Evolutionary conservation across 2,888 invertebrate species (phyloP).

Genomic region (Eupithecia exiguata): DNA sequence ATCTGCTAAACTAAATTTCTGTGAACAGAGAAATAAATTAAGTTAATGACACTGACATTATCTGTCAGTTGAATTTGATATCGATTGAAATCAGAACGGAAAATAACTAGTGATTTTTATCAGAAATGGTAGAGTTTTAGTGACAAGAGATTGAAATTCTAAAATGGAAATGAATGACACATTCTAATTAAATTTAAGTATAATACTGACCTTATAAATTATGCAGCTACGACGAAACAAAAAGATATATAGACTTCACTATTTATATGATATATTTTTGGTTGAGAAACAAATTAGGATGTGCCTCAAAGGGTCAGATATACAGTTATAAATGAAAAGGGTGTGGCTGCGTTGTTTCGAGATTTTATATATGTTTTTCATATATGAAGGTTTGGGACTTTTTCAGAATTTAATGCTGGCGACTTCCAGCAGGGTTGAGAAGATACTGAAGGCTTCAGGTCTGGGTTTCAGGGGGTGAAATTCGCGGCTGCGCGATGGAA

Average conservation of each 20-base stretch:
- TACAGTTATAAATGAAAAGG: constrained; percentile 55
- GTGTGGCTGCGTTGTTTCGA: constrained; percentile 55
- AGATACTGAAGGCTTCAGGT: constrained; percentile 57
- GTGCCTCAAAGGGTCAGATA: constrained; percentile 66
- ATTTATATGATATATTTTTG: constrained; percentile 79
- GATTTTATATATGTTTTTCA: constrained; percentile 72
- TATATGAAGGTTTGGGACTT: constrained; percentile 61
- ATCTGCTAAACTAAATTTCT: constrained; percentile 74
- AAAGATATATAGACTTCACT: constrained; percentile 55
- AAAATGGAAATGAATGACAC: constrained; percentile 29
- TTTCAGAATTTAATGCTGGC: constrained; percentile 47
- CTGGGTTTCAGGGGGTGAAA: constrained; percentile 50
- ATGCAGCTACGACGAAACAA: constrained; percentile 42
- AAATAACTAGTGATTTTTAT: background rate
- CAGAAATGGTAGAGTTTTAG: constrained; percentile 8
- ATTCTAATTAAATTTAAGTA: constrained; percentile 27
- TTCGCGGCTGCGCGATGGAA: constrained; percentile 72
- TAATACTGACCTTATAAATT: constrained; percentile 42
- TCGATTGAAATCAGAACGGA: background rate
- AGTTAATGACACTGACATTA: constrained; percentile 56
- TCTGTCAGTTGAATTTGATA: constrained; percentile 20
- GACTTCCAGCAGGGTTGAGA: constrained; percentile 50
- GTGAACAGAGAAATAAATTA: constrained; percentile 71
- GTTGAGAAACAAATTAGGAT: constrained; percentile 77
- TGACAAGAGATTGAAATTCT: constrained; percentile 11